These are phyloP conservation scores for Tuberolachnus salignus DNA, from an alignment of 2,888 invertebrate species.

Conservation along the genomic window DNA sequence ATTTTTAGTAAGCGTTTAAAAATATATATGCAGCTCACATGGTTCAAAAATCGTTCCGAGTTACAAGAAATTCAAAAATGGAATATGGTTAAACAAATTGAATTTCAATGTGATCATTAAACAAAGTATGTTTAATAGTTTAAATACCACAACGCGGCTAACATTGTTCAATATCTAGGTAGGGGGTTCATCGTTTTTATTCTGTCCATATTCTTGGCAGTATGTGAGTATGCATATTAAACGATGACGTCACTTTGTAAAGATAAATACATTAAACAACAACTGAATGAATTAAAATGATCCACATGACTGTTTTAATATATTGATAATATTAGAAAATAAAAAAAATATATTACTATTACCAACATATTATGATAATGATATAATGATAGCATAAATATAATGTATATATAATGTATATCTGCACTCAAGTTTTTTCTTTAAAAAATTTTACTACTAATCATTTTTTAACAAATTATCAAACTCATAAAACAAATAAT, in stretches of 20 bases:
- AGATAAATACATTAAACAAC: slow-evolving; percentile 1
- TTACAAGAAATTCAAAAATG: no score
- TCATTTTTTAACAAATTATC: background rate
- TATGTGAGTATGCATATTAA: slow-evolving; percentile 21
- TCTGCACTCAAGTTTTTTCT: background rate
- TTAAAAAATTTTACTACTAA: background rate
- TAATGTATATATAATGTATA: no score
- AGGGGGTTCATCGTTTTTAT: slow-evolving; percentile 19
- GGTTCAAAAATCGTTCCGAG: no score
- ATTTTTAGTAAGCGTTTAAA: no score
- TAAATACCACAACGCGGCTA: background rate
- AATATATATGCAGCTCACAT: no score
- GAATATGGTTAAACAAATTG: background rate
- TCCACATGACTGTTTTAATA: background rate
- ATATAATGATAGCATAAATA: background rate
- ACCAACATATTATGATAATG: background rate
- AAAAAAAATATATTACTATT: background rate
- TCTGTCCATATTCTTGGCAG: slow-evolving; percentile 30
- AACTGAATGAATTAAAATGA: slow-evolving; percentile 15
- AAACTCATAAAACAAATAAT: background rate
- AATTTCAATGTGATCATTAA: background rate
- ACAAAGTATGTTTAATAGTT: background rate
- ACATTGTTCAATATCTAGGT: slow-evolving; percentile 17
- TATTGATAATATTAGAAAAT: no score
- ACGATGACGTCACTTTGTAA: slow-evolving; percentile 35